phyloP scores from a whole-genome alignment of 2,888 invertebrate species.

The Lissonota sp. region DNA sequence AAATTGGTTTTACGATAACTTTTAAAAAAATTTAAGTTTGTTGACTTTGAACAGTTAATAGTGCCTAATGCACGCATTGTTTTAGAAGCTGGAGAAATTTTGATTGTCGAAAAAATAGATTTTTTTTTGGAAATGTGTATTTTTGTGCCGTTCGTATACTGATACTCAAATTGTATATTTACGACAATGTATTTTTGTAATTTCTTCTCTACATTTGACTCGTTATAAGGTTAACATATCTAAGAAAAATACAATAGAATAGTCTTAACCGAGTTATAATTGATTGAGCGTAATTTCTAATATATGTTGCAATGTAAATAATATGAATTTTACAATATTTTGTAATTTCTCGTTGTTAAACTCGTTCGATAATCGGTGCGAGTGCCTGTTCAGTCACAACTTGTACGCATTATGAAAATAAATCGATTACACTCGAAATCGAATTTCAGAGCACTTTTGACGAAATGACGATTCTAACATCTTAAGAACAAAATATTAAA shows the following conservation, averaged over 20 bases:
- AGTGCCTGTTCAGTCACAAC: neutral
- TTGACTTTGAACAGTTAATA: too few species aligned
- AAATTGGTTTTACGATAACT: too few species aligned
- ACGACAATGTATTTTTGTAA: slow-evolving; percentile 62
- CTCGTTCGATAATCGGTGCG: neutral
- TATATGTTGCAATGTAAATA: slow-evolving; percentile 34
- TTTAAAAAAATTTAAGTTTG: too few species aligned
- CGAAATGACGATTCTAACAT: too few species aligned
- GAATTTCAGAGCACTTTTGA: neutral
- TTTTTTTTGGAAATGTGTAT: slow-evolving; percentile 1
- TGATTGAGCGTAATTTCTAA: neutral
- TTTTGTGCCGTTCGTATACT: slow-evolving; percentile 26
- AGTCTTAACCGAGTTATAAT: neutral
- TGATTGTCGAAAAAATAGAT: neutral
- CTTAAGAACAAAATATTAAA: too few species aligned
- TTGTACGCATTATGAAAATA: slow-evolving; percentile 16
- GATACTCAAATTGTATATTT: slow-evolving; percentile 22
- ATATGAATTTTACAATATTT: slow-evolving; percentile 38
- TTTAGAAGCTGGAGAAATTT: too few species aligned
- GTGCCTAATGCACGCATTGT: too few species aligned
- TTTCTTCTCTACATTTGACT: slow-evolving; percentile 18
- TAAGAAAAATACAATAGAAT: neutral
- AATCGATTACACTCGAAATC: slow-evolving; percentile 3
- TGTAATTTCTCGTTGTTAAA: slow-evolving; percentile 31
- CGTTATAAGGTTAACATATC: slow-evolving; percentile 5